These are phyloP conservation scores for Miichthys miiuy DNA, from an alignment of 2,797 vertebrate genomes.

Conservation along the genomic window DNA sequence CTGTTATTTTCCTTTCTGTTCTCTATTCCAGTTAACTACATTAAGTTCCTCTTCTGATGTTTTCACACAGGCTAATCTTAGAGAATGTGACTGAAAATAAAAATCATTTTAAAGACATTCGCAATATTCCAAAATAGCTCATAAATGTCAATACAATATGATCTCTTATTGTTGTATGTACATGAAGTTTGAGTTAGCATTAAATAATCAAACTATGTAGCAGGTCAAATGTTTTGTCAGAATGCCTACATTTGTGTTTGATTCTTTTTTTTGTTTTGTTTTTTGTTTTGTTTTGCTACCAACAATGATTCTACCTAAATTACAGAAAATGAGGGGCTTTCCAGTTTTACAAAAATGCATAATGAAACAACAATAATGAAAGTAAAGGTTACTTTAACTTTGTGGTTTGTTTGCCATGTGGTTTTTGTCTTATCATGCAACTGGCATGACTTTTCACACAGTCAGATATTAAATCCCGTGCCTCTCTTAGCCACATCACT, in stretches of 20 bases:
- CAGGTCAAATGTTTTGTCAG: not conserved
- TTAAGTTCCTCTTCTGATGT: conserved; percentile 14
- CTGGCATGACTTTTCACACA: not conserved
- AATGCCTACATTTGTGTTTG: not conserved
- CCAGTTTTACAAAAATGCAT: conserved; percentile 1
- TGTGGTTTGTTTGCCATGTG: not conserved
- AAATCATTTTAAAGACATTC: not conserved
- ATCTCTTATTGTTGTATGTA: not conserved
- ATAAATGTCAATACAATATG: not conserved
- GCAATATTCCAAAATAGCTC: not conserved
- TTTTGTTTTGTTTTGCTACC: not conserved
- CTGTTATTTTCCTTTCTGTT: conserved; percentile 32
- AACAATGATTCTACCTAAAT: not conserved
- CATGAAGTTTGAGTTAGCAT: not conserved
- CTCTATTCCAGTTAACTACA: conserved; percentile 3
- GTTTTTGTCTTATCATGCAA: not conserved
- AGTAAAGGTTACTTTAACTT: not conserved
- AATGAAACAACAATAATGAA: conserved; percentile 12
- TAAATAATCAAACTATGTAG: not conserved
- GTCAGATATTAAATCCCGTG: not conserved
- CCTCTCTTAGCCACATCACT: not conserved
- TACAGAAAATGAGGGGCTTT: too few relatives aligned
- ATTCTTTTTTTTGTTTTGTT: not conserved
- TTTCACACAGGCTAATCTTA: accelerated
- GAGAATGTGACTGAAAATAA: conserved; percentile 14